phyloP scores from a whole-genome alignment of 2,113 vertebrate species.

The Rousettus leschenaultii region DNA sequence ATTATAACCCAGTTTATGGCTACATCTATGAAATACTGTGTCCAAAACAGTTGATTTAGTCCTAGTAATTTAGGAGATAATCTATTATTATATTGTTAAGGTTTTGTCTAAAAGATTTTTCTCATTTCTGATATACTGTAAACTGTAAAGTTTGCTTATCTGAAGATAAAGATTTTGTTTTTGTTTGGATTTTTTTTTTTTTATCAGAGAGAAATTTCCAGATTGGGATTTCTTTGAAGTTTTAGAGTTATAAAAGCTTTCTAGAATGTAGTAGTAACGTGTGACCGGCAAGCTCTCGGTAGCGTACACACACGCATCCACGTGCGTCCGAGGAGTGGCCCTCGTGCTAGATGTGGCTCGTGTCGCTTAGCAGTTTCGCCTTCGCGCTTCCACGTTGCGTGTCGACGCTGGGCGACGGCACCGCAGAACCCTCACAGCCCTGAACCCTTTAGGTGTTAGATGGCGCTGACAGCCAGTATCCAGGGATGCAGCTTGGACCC shows the following conservation, averaged over 20 bases:
- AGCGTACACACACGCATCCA: accelerated
- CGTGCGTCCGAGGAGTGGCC: accelerated
- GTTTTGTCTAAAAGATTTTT: background rate
- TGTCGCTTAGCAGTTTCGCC: accelerated
- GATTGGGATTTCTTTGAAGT: background rate
- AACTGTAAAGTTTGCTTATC: background rate
- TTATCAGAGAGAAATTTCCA: background rate
- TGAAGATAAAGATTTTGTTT: background rate
- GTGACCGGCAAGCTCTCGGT: background rate
- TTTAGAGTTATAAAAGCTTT: background rate
- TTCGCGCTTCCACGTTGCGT: background rate
- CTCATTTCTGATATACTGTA: background rate
- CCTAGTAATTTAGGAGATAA: background rate
- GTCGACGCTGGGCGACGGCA: accelerated
- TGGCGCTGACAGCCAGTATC: constrained; percentile 91
- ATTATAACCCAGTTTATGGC: background rate
- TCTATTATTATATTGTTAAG: background rate
- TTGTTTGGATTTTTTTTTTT: background rate
- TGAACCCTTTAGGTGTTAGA: constrained; percentile 88
- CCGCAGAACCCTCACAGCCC: background rate
- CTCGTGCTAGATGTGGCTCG: accelerated
- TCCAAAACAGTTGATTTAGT: background rate
- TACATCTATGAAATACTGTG: background rate
- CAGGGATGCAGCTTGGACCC: constrained; percentile 91
- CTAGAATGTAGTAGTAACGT: accelerated